Percentiles rank a stretch among this genome's conserved stretches.
phyloP scores from a whole-genome alignment of 2,888 invertebrate species.

The Dicranocentrus wangi region DNA sequence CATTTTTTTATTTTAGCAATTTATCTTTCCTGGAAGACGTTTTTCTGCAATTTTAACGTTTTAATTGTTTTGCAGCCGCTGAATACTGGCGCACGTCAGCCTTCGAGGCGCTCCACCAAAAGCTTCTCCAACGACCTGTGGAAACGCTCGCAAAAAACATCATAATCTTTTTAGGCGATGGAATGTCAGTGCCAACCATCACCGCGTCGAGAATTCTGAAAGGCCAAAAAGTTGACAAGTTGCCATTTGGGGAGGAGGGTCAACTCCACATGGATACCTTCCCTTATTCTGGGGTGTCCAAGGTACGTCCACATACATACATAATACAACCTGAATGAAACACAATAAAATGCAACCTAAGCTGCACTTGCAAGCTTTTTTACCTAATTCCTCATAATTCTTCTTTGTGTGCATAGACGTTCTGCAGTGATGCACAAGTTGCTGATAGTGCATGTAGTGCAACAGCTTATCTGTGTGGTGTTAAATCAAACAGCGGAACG shows the following conservation, averaged over 20 bases:
- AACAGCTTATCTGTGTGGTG: conserved; percentile 86
- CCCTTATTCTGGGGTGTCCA: conserved; percentile 61
- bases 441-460: conserved; percentile 75
- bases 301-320: too few species aligned
- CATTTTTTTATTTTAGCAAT: background rate
- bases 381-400: too few species aligned
- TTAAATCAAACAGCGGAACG: conserved; percentile 85
- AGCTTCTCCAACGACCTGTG: conserved; percentile 23
- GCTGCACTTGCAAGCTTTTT: too few species aligned
- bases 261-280: conserved; percentile 62
- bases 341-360: too few species aligned
- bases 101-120: conserved; percentile 35
- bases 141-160: conserved; percentile 52
- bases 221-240: conserved; percentile 74
- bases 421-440: conserved; percentile 41
- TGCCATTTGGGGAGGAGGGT: conserved; percentile 73
- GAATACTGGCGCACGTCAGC: conserved; percentile 62
- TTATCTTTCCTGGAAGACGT: background rate
- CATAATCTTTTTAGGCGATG: conserved; percentile 60
- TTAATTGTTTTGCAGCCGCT: conserved; percentile 49
- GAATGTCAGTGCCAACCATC: conserved; percentile 74
- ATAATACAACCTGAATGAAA: too few species aligned
- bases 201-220: conserved; percentile 75
- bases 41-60: background rate
- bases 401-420: conserved; percentile 47